A percentile compares a stretch with the other conserved stretches of the same genome.
These are phyloP conservation scores for Micronisus gabar DNA, from an alignment of 2,113 vertebrate genomes.

Conservation along the genomic window DNA sequence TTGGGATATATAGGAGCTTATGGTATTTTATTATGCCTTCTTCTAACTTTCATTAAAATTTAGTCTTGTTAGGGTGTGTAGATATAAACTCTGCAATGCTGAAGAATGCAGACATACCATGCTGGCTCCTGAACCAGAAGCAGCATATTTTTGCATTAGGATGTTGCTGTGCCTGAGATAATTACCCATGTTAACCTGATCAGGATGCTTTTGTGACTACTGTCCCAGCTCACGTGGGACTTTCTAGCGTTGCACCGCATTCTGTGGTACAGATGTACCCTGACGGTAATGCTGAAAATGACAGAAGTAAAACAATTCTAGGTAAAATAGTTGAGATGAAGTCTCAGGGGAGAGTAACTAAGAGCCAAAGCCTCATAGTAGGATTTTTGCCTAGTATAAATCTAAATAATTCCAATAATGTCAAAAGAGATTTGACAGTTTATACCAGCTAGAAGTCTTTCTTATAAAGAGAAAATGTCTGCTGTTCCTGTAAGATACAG, in stretches of 20 bases:
- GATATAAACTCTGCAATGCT: neutral
- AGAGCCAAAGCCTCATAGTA: neutral
- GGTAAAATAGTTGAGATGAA: neutral
- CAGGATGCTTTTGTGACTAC: neutral
- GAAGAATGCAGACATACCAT: neutral
- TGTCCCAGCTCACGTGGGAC: neutral
- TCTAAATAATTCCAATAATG: neutral
- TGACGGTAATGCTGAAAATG: neutral
- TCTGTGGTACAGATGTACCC: neutral
- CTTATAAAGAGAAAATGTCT: neutral
- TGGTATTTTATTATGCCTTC: neutral
- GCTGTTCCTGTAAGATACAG: neutral
- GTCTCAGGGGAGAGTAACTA: neutral
- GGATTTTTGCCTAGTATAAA: neutral
- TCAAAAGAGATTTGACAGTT: neutral
- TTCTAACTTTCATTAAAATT: neutral
- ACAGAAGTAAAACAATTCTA: neutral
- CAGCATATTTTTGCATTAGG: neutral
- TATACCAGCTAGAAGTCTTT: neutral
- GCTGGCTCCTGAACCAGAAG: neutral
- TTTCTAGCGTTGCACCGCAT: neutral
- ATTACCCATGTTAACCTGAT: neutral
- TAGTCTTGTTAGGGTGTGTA: neutral
- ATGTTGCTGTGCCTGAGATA: neutral
- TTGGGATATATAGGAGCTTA: neutral